Conservation (phyloP, 2,113 vertebrate species). For the Pelecanoides urinatrix region DNA sequence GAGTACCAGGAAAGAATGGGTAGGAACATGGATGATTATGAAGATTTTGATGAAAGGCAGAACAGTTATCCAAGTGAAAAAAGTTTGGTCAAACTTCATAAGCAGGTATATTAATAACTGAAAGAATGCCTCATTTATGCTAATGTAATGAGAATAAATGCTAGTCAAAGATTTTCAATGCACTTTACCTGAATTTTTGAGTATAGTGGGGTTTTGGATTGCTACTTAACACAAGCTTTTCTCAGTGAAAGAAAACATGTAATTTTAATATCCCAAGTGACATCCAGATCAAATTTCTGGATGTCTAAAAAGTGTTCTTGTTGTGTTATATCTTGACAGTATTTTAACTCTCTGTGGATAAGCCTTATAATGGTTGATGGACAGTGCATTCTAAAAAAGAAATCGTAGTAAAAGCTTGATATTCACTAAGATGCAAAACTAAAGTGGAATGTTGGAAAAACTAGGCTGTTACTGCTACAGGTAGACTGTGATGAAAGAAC, state of each 20-base stretch:
- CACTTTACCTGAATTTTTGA: neutral
- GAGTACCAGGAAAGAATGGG: constrained; percentile 90
- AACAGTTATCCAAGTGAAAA: constrained; percentile 81
- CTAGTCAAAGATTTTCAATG: neutral
- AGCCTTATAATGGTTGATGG: neutral
- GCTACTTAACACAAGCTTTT: neutral
- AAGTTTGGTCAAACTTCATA: constrained; percentile 85
- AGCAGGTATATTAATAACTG: constrained; percentile 79
- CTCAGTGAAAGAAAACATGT: neutral
- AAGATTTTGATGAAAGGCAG: constrained; percentile 96
- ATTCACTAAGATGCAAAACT: neutral
- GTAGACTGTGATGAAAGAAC: neutral
- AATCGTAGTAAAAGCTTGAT: neutral
- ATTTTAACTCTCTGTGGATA: neutral
- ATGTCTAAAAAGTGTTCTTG: neutral
- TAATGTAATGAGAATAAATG: neutral
- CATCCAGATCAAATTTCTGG: neutral
- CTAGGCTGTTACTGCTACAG: neutral
- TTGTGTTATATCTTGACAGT: neutral
- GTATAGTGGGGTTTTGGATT: neutral
- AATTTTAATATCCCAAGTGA: neutral
- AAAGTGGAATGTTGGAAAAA: neutral
- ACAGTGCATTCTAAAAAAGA: neutral
- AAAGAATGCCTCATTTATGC: neutral
- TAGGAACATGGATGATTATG: constrained; percentile 87